Conservation (phyloP, 2,797 vertebrate species). For the Cygnus olor region DNA sequence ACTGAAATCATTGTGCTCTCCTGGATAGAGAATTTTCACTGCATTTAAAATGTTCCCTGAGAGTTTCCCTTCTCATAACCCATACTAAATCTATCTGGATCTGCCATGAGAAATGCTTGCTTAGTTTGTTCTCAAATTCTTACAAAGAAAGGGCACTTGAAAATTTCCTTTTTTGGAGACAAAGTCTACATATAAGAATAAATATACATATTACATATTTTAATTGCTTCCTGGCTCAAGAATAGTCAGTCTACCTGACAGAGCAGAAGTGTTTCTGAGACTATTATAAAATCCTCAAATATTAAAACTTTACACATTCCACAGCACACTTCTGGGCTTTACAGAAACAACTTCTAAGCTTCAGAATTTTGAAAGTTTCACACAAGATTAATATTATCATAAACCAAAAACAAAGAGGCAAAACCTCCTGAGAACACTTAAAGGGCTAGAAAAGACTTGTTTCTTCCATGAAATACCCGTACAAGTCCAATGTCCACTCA, state of each 20-base stretch:
- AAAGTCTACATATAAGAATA: background rate
- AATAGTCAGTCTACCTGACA: background rate
- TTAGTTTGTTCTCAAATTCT: background rate
- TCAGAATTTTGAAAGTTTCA: background rate
- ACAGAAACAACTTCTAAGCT: background rate
- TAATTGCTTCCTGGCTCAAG: conserved; percentile 2
- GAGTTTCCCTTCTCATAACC: background rate
- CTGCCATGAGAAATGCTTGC: background rate
- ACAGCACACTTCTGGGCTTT: background rate
- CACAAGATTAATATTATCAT: background rate
- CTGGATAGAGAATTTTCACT: background rate
- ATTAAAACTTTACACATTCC: background rate
- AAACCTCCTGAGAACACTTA: background rate
- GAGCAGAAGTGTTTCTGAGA: conserved; percentile 13
- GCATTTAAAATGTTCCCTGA: background rate
- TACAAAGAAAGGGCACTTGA: background rate
- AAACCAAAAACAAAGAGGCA: background rate
- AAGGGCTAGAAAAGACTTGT: background rate
- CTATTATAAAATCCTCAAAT: background rate
- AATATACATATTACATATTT: background rate
- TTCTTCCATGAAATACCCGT: background rate
- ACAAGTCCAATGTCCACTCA: background rate
- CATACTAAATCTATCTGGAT: background rate
- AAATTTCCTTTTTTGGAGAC: background rate
- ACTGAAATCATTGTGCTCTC: background rate